phyloP scores from a whole-genome alignment of 1,140 invertebrate species.

The Drosophila cardini region DNA sequence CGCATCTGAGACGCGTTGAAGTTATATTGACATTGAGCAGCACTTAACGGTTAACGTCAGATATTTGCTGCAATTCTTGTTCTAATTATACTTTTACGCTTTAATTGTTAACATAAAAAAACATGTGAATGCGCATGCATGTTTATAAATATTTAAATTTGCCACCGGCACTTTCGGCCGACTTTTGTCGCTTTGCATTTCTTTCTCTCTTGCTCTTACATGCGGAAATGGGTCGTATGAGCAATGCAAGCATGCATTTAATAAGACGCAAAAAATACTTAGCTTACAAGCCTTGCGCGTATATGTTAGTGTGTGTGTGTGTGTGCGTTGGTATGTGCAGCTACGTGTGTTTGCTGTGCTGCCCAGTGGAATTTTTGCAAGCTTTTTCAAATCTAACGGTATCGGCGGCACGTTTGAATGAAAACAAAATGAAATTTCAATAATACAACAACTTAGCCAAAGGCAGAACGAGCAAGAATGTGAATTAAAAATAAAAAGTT shows the following conservation, averaged over 20 bases:
- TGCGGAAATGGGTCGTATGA: slow-evolving; percentile 72
- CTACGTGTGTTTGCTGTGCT: slow-evolving; percentile 35
- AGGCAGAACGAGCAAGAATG: slow-evolving; percentile 43
- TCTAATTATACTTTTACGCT: slow-evolving; percentile 57
- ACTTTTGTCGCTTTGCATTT: slow-evolving; percentile 54
- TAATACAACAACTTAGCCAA: slow-evolving; percentile 4
- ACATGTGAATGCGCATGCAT: slow-evolving; percentile 35
- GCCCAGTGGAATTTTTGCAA: slow-evolving; percentile 14
- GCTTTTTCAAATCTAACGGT: slow-evolving; percentile 44
- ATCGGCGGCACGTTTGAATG: slow-evolving; percentile 42
- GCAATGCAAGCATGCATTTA: slow-evolving; percentile 46
- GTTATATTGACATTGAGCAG: slow-evolving; percentile 62
- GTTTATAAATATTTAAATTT: slow-evolving; percentile 32
- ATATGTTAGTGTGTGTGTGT: slow-evolving; percentile 27
- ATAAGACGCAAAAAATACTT: slow-evolving; percentile 49
- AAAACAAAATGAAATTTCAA: slow-evolving; percentile 21
- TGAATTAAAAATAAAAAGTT: slow-evolving; percentile 36
- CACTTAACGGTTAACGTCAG: slow-evolving; percentile 64
- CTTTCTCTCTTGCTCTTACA: slow-evolving; percentile 2
- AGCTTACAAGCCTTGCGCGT: slow-evolving; percentile 35
- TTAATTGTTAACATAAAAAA: slow-evolving; percentile 27
- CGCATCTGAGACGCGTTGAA: slow-evolving; percentile 43
- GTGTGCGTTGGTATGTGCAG: not conserved
- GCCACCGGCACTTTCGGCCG: slow-evolving; percentile 64
- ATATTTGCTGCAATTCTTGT: slow-evolving; percentile 22